Base-by-base conservation (phyloP, 2,888 invertebrate genomes). In the Tiliacea aurago region DNA sequence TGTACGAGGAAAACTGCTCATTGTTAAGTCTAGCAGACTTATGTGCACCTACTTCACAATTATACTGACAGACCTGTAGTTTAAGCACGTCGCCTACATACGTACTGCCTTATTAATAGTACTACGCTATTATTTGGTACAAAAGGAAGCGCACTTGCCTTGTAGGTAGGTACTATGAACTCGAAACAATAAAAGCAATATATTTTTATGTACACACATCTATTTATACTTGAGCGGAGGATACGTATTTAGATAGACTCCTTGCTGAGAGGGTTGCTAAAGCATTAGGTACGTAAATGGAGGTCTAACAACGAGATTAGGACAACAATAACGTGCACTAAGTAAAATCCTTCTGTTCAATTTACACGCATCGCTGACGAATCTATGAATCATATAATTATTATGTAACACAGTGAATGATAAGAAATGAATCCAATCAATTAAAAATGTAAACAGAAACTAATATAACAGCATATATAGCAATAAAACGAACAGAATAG, bases 1-100 rank as follows among this genome's bases (percentile, higher is more conserved):
- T 80, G 84, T 89, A 89, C 86, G 85, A 90, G 90, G 91, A 91
- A 91, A 93, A 92, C 90, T 87, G 90, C 88, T 90, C 88, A 92
- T 93, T 92, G 92, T 93, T 91, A 86, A 86, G 84, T 80, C 81
- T 76, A 73, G 66, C 72, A 70, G 75, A 74, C 78, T 78, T 80
- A 55, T 78, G 76, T 74, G 78, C 74, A 73, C 74, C 72, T 77
- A 85, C 76, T 79, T 78, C 73, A 70, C 51, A 76, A 86, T 78
- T 75, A 81, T 62, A 85, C 71, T 72, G 78, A 82, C 86, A 87
- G 72, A 77, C 55, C 73, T 71, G 78, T 78, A 65, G 58, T 69
- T 78, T 75, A 75, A 73, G 70, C 61, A 85, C 77, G 79, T 77
- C 62, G 73, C 83, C 62, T 73, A 85, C 78, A 81, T 84, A 87